Conservation (phyloP, 1,140 invertebrate species). For the Nebria ingens region DNA sequence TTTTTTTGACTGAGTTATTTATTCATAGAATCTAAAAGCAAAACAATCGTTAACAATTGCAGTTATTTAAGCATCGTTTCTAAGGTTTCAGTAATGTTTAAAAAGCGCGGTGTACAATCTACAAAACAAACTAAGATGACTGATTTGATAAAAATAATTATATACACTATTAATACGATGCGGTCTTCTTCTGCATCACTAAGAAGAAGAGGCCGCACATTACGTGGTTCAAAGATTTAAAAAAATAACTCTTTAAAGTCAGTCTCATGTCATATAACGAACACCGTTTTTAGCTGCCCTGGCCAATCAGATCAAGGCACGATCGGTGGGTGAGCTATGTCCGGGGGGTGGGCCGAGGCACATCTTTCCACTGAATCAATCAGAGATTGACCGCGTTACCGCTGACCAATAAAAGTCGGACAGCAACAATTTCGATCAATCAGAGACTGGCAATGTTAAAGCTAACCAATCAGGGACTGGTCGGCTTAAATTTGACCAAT, state of each 20-base stretch:
- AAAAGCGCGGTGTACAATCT: background rate
- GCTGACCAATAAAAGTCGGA: too few species aligned
- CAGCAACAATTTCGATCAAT: too few species aligned
- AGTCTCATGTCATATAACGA: conserved; percentile 3
- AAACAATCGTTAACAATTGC: too few species aligned
- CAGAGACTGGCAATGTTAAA: too few species aligned
- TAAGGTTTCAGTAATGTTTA: background rate
- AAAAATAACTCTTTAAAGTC: background rate
- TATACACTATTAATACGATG: background rate
- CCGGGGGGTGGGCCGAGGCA: background rate
- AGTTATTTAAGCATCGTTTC: background rate
- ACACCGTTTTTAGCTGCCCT: too few species aligned
- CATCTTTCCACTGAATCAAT: too few species aligned
- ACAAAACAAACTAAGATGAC: background rate
- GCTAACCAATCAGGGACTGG: too few species aligned
- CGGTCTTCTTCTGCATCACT: background rate
- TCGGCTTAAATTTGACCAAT: too few species aligned
- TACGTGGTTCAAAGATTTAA: conserved; percentile 1
- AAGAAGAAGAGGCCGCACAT: background rate
- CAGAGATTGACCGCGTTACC: too few species aligned
- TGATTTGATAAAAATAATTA: background rate
- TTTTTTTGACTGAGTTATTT: background rate
- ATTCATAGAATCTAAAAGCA: too few species aligned
- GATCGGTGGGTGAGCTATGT: background rate
- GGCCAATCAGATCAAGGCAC: background rate